Base-by-base conservation (phyloP, 1,140 invertebrate genomes). In the Nasonia vitripennis region DNA sequence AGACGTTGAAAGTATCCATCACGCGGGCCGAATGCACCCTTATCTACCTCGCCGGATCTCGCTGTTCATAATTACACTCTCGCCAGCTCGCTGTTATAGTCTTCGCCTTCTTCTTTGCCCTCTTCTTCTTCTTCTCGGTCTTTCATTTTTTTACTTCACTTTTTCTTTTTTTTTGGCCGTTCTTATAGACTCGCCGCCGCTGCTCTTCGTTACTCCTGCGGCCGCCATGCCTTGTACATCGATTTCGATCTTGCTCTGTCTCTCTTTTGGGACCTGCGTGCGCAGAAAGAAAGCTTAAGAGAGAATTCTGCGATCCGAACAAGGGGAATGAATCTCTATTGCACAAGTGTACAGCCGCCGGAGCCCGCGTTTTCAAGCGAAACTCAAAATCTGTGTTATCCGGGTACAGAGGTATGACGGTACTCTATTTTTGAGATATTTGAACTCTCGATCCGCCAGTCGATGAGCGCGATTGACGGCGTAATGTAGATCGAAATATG, bases 1-100 rank as follows among this genome's bases (percentile, higher is more conserved):
- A 92, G 91, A 94, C 93, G 92, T 90, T 92, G 92, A 93, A 93
- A 93, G 92, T 93, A 93, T 93, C 92, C 92, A 93, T 93, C 93
- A 93, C 92, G 89, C 89, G 89, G 87, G 88, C 81, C 77, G 81
- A 77, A 84, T 62, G 20, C 71, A 88, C 87, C 87, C 88, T 90
- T 93, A 93, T 93, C 92, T 93, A 89, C 88, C 88, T 87, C 90
- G 89, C 91, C 90, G 88, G 90, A 93, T 93, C 93, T 92, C 91
- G 88, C 91, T 88, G 89, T 86, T 88, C 89, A 82, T 86, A 83
- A 86, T 86, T 86, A 82, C 80, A 73, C 83, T 87, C 84, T 87
- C 84, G 84, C 78, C 80, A 81, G 23, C 55, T 83, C 70, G 27
- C 55, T 81, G 48, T 71, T 81, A 70, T 67, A 55, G 10, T 80